Percentiles rank a stretch among this genome's conserved stretches.
Conservation (phyloP, 2,888 invertebrate species). For the Endomychus coccineus region DNA sequence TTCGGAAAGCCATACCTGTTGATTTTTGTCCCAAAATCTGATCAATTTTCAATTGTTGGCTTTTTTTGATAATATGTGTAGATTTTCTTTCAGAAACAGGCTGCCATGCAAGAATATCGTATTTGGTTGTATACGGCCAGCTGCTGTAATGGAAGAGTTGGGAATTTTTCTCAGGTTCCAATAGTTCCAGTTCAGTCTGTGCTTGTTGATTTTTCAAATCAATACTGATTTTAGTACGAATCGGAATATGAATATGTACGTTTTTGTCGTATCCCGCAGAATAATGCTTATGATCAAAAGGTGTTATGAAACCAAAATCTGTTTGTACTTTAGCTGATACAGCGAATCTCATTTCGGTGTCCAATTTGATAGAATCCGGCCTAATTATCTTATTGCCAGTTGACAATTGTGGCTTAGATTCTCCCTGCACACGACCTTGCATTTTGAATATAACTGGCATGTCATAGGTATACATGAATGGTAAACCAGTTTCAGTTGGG, state of each 20-base stretch:
- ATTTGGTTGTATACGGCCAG: conserved; percentile 56
- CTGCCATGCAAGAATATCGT: conserved; percentile 49
- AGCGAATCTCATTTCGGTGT: conserved; percentile 47
- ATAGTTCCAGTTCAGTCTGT: conserved; percentile 46
- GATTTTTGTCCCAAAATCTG: conserved; percentile 43
- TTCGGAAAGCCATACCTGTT: conserved; percentile 49
- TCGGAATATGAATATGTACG: conserved; percentile 52
- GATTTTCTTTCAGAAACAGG: conserved; percentile 46
- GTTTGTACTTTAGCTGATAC: conserved; percentile 52
- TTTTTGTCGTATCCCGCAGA: conserved; percentile 56
- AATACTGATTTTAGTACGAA: conserved; percentile 44
- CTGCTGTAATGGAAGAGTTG: conserved; percentile 53
- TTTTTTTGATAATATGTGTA: conserved; percentile 41
- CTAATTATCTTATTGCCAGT: conserved; percentile 27
- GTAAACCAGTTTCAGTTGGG: conserved; percentile 65
- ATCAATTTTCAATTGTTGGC: conserved; percentile 24
- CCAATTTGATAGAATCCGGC: conserved; percentile 41
- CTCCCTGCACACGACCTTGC: conserved; percentile 46
- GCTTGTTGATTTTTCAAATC: conserved; percentile 45
- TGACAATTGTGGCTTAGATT: conserved; percentile 38
- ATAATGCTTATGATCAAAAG: conserved; percentile 51
- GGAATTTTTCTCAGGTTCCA: conserved; percentile 46
- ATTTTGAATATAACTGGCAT: conserved; percentile 51
- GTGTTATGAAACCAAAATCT: conserved; percentile 57
- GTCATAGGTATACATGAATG: conserved; percentile 57